Percentiles rank a stretch among this genome's conserved stretches.
These are phyloP conservation scores for Amazona vittata DNA, from an alignment of 2,113 vertebrate species.

Conservation along the genomic window DNA sequence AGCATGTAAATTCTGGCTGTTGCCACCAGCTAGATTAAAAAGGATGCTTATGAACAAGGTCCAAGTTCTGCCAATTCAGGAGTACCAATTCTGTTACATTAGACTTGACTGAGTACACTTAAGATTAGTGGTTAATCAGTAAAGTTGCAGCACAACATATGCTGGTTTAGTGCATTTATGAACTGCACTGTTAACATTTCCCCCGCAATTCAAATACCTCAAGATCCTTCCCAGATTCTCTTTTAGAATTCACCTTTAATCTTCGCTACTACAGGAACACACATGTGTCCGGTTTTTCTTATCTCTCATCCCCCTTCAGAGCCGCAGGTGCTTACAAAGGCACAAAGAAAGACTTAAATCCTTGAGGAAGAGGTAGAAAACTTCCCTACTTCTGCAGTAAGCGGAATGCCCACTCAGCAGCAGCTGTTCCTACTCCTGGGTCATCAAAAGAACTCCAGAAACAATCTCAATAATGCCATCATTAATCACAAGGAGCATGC, in stretches of 20 bases:
- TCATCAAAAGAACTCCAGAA: background rate
- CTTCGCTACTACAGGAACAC: background rate
- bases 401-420: background rate
- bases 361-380: background rate
- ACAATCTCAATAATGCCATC: background rate
- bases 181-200: background rate
- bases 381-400: background rate
- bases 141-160: background rate
- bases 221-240: background rate
- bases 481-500: background rate
- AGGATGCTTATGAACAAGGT: background rate
- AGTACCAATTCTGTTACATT: background rate
- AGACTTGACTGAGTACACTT: background rate
- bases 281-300: background rate
- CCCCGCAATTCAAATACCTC: background rate
- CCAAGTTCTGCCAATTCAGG: background rate
- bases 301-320: background rate
- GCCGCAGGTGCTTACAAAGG: background rate
- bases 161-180: background rate
- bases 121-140: background rate
- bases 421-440: background rate
- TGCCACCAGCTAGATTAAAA: background rate
- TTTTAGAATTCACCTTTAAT: background rate
- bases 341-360: background rate
- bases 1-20: background rate